Base-by-base conservation (phyloP, 2,113 vertebrate genomes). In the Riparia riparia region DNA sequence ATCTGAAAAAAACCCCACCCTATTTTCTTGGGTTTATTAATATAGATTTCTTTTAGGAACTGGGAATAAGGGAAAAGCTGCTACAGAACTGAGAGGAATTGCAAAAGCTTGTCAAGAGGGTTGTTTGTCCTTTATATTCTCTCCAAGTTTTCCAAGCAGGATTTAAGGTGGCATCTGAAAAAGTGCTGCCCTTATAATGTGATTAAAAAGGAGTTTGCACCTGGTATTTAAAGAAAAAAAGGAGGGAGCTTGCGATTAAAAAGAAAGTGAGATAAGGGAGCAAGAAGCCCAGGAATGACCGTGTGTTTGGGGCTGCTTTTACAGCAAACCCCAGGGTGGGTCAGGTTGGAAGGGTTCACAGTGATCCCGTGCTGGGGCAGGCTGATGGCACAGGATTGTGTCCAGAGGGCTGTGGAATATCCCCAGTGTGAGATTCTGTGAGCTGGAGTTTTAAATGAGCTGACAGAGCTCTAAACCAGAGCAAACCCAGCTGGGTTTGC, bases 391-490 rank as follows among this genome's bases (percentile, higher is more conserved):
- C 21, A 8, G 51, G 22, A 13, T 20, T 22, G 32, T 10, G 51
- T 13, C 44, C 60, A 28, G 32, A 13, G n/a, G 14, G 76, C 34
- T 29, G 5, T 51, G 86, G 69, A 16, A 53, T 14, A n/a, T 14
- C 50, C 41, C 57, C 44, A 34, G 42, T 0, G 31, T 50, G 50
- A 88, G 2, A 44, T 13, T 9, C 37, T 10, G 3, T 5, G 9
- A 12, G 1, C 0, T 26, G 9, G 42, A 64, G 56, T 1, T 14
- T 28, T 4, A n/a, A 77, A 57, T 0, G 25, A 73, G 16, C 25
- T 58, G 42, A 7, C 15, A 81, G 10, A 54, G n/a, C 16, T 10
- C 54, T 15, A 3, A 69, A 53, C 2, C 2, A 12, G 31, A 72
- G 57, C 12, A 22, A 26, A 19, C 8, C 1, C 12, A 17, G 10